Base-by-base conservation (phyloP, 2,113 vertebrate species). In the Globicephala melas region DNA sequence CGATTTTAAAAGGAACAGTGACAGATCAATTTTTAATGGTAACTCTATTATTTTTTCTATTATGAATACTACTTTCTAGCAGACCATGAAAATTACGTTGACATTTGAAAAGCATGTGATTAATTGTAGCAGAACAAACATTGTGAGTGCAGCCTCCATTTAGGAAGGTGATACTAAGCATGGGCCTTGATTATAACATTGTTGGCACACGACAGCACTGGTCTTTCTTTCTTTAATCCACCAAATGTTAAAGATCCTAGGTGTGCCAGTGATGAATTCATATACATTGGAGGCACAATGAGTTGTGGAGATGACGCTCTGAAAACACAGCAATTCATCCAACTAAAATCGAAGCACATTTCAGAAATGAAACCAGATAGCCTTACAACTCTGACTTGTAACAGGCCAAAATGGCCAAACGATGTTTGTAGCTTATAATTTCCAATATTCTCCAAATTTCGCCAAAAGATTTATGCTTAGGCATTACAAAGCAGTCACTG, bases 21-120 rank as follows among this genome's bases (percentile, higher is more conserved):
- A 98, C 98, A 97, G 98, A 98, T 98, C 98, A 97, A 98, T 98
- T 98, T 98, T 98, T 97, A 97, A 98, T 98, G 97, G 97, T 97
- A 97, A 96, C 96, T 97, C 97, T 97, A 98, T 98, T 98, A 98
- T 97, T 97, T 97, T 97, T 88, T 93, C 88, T 96, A 98, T 98
- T 97, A 97, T 91, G 94, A 97, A 96, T 94, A 95, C 95, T 91
- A 92, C 96, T 95, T 97, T 91, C 89, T 95, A 86, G 92, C 85
- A 94, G 96, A 98, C 96, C 98, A 89, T 98, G 97, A 89, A 98
- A 97, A 97, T 98, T 96, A 84, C 94, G 94, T 97, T 98, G 98
- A 97, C 97, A 80, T 98, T 98, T 97, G 97, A 96, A 97, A 98
- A 97, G 90, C 96, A 89, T 97, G 96, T 96, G 98, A 97, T 98